phyloP scores from a whole-genome alignment of 2,113 vertebrate genomes.

The Mellivora capensis region DNA sequence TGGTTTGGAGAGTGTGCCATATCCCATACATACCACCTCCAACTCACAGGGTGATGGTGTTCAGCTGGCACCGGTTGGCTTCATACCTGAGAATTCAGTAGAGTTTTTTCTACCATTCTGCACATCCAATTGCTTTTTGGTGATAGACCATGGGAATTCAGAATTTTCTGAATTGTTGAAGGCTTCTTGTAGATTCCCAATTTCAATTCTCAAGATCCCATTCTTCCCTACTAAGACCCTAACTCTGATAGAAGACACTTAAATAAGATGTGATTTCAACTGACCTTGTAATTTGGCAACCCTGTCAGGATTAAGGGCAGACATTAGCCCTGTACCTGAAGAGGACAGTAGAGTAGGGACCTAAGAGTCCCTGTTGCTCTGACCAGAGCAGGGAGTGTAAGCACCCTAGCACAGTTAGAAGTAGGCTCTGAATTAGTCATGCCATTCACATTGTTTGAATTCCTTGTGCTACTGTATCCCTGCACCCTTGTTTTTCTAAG shows the following conservation, averaged over 20 bases:
- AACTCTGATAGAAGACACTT: neutral
- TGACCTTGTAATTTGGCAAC: neutral
- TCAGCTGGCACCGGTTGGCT: neutral
- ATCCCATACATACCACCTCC: neutral
- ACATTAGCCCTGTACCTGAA: neutral
- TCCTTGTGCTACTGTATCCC: neutral
- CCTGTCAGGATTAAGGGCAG: neutral
- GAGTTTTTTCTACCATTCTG: neutral
- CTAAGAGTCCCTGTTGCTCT: neutral
- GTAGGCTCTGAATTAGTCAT: neutral
- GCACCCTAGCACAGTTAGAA: neutral
- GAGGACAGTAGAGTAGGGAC: neutral
- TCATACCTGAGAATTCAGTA: neutral
- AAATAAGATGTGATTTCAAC: neutral
- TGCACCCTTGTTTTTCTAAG: neutral
- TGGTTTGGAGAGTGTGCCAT: neutral
- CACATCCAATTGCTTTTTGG: neutral
- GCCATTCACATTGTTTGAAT: neutral
- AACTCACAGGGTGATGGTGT: neutral
- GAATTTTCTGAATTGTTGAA: neutral
- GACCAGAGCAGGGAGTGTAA: neutral
- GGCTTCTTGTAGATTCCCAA: neutral
- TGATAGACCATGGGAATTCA: neutral
- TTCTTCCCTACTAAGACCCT: neutral
- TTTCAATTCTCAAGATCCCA: neutral